Percentiles rank a stretch among this genome's conserved stretches.
phyloP scores from a whole-genome alignment of 1,140 invertebrate genomes.

The Drosophila jambulina region DNA sequence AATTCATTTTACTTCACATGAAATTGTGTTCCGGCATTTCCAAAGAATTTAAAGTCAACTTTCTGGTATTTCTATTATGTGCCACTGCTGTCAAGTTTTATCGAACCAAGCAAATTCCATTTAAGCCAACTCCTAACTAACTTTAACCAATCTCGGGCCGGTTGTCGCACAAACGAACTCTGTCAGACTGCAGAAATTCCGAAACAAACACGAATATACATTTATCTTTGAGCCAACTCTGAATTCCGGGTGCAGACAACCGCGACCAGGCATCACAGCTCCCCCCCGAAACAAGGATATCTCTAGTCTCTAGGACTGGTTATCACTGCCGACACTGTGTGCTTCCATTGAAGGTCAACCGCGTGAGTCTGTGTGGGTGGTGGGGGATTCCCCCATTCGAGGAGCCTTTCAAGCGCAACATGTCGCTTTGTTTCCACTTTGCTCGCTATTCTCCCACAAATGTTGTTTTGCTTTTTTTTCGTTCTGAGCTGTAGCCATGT shows the following conservation, averaged over 20 bases:
- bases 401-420: slow-evolving; percentile 75
- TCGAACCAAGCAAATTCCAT: slow-evolving; percentile 13
- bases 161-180: slow-evolving; percentile 3
- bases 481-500: slow-evolving; percentile 1
- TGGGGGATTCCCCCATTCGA: slow-evolving; percentile 28
- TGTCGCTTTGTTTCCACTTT: slow-evolving; percentile 79
- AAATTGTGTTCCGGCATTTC: not conserved
- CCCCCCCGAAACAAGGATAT: slow-evolving; percentile 13
- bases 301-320: slow-evolving; percentile 15
- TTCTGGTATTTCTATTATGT: slow-evolving; percentile 2
- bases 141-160: slow-evolving; percentile 29
- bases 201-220: slow-evolving; percentile 34
- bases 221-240: slow-evolving; percentile 22
- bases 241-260: slow-evolving; percentile 40
- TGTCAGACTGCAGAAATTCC: slow-evolving; percentile 13
- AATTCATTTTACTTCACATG: not conserved
- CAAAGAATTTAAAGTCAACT: not conserved
- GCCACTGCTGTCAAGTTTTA: not conserved
- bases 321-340: slow-evolving; percentile 50
- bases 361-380: slow-evolving; percentile 8
- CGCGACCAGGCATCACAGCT: slow-evolving; percentile 25
- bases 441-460: slow-evolving; percentile 39
- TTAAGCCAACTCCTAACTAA: slow-evolving; percentile 33
- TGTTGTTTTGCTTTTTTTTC: slow-evolving; percentile 18
- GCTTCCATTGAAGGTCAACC: slow-evolving; percentile 62